Evolutionary conservation across 1,140 invertebrate species (phyloP), one percentile per base, ranked within the genome.

Genomic region (Yoshiicerus persimilis): DNA sequence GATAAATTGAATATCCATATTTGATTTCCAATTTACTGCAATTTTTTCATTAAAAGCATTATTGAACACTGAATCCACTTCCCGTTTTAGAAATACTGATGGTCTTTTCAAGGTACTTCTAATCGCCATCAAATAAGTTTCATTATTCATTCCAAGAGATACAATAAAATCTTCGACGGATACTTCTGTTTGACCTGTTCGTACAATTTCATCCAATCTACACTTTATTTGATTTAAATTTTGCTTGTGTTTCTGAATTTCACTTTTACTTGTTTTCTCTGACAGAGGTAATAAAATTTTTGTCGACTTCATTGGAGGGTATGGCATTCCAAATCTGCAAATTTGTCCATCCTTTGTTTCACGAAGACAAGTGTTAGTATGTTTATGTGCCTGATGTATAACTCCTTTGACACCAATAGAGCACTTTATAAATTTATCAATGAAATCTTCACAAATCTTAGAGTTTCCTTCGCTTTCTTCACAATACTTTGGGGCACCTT

Each of bases 1-100:
- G n/a, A 92, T 86, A 83, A 88, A 91, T 77, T 92, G 92, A 36
- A 92, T 91, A 84, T 92, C 92, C 88, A 92, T 91, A 77, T 92
- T 92, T 20, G 88, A 91, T 75, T 85, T 25, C 86, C 90, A 91
- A 30, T 91, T 62, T 10, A 86, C 25, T 39, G 92, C 77, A 30
- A 92, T 86, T 83, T 88, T 87, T 64, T 25, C 83, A 86, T 91
- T 91, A 86, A 91, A 92, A 70, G 88, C 66, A 90, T 92, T 92
- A 11, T 92, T 87, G 27, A 83, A 91, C 27, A 27, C 39, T 9
- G 91, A 91, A 32, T 90, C 56, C 13, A 84, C 85, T 32, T 32
- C 36, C 20, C 91, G 80, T 86, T 91, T 91, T 13, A 88, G n/a
- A 25, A 90, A 87, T 1, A 88, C 80, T 3, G 89, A 85, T 16